Evolutionary conservation across 2,888 invertebrate genomes (phyloP).

Genomic region (Serrognathus titanus): DNA sequence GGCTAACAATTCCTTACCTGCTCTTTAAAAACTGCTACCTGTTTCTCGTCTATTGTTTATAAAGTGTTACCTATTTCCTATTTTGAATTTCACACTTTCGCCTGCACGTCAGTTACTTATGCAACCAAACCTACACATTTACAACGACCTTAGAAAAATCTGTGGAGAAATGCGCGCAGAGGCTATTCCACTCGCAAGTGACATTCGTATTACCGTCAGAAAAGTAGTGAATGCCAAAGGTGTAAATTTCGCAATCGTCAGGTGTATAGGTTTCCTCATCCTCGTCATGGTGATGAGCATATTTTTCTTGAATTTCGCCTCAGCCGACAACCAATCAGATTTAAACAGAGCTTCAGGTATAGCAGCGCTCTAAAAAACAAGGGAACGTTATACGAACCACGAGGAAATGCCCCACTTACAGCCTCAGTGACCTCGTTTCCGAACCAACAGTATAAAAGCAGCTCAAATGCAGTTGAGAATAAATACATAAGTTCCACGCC

Average conservation of each 20-base stretch:
- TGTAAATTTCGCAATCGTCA: slow-evolving; percentile 12
- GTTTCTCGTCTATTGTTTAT: too few species aligned
- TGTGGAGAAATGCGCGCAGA: too few species aligned
- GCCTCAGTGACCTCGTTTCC: slow-evolving; percentile 25
- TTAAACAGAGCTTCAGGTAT: slow-evolving; percentile 3
- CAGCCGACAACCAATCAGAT: slow-evolving; percentile 6
- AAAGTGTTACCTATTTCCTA: too few species aligned
- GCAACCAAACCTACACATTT: too few species aligned
- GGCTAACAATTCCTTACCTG: too few species aligned
- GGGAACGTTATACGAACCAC: neutral
- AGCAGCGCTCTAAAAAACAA: slow-evolving; percentile 8
- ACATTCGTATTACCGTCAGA: slow-evolving; percentile 2
- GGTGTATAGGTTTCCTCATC: slow-evolving; percentile 7
- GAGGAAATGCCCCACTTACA: slow-evolving; percentile 7
- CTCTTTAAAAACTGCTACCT: too few species aligned
- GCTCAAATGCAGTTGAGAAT: slow-evolving; percentile 15
- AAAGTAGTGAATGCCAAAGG: slow-evolving; percentile 12
- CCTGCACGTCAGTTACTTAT: too few species aligned
- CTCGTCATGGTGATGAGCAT: slow-evolving; percentile 13
- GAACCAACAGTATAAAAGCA: slow-evolving; percentile 24
- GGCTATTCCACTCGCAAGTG: too few species aligned
- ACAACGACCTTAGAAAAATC: too few species aligned
- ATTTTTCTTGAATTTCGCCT: slow-evolving; percentile 8
- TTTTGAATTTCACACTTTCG: too few species aligned
- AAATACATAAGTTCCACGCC: neutral